phyloP scores from a whole-genome alignment of 2,888 invertebrate genomes.

The Bombylius major region DNA sequence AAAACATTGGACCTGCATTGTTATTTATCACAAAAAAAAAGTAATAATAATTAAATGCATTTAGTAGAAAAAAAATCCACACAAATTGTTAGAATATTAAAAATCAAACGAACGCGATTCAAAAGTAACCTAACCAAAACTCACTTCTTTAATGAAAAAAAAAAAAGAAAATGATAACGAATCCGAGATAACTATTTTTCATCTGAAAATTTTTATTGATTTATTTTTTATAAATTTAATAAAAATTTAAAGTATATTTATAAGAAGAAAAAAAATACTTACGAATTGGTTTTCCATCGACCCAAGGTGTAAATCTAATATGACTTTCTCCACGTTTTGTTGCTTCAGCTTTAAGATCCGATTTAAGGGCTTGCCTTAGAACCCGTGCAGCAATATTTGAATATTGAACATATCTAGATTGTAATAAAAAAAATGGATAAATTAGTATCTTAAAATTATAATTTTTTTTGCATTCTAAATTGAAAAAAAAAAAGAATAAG shows the following conservation, averaged over 20 bases:
- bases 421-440: not conserved
- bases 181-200: slow-evolving; percentile 2
- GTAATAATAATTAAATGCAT: no score
- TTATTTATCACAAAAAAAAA: no score
- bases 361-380: slow-evolving; percentile 67
- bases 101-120: no score
- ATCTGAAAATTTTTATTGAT: slow-evolving; percentile 4
- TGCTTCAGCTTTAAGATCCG: slow-evolving; percentile 60
- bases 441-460: no score
- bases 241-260: not conserved
- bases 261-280: slow-evolving; percentile 37
- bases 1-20: no score
- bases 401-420: slow-evolving; percentile 81
- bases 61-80: no score
- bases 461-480: not conserved
- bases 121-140: no score
- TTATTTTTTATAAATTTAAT: not conserved
- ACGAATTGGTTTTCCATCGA: slow-evolving; percentile 77
- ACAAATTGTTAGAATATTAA: no score
- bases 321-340: slow-evolving; percentile 59
- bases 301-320: slow-evolving; percentile 79
- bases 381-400: slow-evolving; percentile 85
- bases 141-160: no score
- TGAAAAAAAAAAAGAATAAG: not conserved
- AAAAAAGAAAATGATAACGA: no score